phyloP scores from a whole-genome alignment of 2,113 vertebrate species.

The Corydoras sp. region DNA sequence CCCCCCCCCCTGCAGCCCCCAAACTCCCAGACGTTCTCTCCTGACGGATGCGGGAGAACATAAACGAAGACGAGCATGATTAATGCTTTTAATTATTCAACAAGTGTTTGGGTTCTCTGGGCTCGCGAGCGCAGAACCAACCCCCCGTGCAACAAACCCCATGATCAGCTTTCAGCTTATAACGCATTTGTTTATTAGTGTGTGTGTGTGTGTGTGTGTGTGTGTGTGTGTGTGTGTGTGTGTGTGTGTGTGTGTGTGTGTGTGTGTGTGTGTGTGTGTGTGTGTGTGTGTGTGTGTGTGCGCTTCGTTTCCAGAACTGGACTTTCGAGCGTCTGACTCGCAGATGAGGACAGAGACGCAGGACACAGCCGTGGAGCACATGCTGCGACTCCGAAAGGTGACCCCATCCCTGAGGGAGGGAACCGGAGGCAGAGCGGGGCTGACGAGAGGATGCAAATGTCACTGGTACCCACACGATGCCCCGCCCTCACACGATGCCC shows the following conservation, averaged over 20 bases:
- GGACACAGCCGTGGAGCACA: slow-evolving; percentile 21
- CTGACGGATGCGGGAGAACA: slow-evolving; percentile 6
- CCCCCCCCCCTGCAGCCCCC: slow-evolving; percentile 1
- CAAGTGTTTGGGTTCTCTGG: slow-evolving; percentile 12
- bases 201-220: no score
- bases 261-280: no score
- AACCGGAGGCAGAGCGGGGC: slow-evolving; percentile 13
- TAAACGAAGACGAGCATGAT: slow-evolving; percentile 8
- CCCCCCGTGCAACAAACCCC: not conserved
- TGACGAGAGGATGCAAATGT: slow-evolving; percentile 35
- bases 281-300: no score
- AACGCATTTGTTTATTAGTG: no score
- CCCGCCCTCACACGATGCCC: slow-evolving; percentile 12
- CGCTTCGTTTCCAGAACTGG: not conserved
- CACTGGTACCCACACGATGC: slow-evolving; percentile 26
- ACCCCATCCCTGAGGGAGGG: slow-evolving; percentile 34
- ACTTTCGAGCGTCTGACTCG: slow-evolving; percentile 10
- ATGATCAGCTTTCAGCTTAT: not conserved
- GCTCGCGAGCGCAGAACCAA: slow-evolving; percentile 6
- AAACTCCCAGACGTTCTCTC: slow-evolving; percentile 3
- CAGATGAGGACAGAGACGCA: slow-evolving; percentile 20
- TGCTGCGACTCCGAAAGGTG: slow-evolving; percentile 39
- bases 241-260: no score
- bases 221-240: no score
- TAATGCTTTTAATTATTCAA: slow-evolving; percentile 36